Percentiles rank a stretch among this genome's conserved stretches.
Evolutionary conservation across 2,888 invertebrate species (phyloP).

Genomic region (Tetragonisca angustula): DNA sequence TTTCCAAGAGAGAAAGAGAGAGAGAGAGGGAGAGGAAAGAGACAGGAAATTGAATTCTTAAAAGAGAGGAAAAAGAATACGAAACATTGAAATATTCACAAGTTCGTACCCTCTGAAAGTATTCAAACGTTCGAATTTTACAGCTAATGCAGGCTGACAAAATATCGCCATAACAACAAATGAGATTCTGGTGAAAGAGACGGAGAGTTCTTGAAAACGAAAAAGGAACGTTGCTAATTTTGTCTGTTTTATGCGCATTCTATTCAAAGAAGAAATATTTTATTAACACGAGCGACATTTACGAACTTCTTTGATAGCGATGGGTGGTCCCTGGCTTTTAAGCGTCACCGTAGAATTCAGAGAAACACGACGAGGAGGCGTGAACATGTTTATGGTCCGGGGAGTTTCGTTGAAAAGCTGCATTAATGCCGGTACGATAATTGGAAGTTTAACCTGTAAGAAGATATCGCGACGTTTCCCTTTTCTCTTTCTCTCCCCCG

Average conservation of each 20-base stretch:
- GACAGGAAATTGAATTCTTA: no score
- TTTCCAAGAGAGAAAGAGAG: no score
- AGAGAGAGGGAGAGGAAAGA: no score
- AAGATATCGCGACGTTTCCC: constrained; percentile 36
- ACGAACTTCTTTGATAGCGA: constrained; percentile 35
- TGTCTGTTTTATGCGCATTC: neutral
- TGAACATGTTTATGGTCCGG: constrained; percentile 28
- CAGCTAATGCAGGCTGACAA: no score
- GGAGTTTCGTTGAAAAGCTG: constrained; percentile 23
- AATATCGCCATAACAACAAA: neutral
- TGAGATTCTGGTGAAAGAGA: neutral
- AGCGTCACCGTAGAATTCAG: constrained; percentile 20
- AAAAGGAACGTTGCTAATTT: neutral
- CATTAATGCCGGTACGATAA: constrained; percentile 35
- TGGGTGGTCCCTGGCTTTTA: constrained; percentile 32
- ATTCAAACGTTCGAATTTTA: neutral
- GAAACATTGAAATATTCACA: no score
- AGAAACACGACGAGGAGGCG: constrained; percentile 8
- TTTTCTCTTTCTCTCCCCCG: neutral
- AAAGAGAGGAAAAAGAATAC: no score
- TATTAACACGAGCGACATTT: constrained; percentile 39
- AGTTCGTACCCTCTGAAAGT: neutral
- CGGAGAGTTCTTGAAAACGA: neutral
- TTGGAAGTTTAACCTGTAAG: constrained; percentile 34
- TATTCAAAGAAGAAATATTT: constrained; percentile 5